These are phyloP conservation scores for Oscheius myriophilus DNA, from an alignment of 2,888 invertebrate genomes.

Conservation along the genomic window DNA sequence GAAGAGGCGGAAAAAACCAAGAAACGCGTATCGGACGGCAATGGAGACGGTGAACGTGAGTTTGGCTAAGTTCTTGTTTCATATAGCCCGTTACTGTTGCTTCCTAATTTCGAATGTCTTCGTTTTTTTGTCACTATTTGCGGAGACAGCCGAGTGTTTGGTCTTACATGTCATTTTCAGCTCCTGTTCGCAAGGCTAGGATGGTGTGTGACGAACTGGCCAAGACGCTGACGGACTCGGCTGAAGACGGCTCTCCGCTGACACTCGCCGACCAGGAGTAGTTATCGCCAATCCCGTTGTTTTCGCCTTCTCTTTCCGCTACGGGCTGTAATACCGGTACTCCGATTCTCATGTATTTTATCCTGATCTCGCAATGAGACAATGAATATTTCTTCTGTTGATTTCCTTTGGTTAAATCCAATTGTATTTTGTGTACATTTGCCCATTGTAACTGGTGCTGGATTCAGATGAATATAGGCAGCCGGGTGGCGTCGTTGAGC, in stretches of 20 bases:
- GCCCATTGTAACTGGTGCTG: background rate
- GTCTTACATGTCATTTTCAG: background rate
- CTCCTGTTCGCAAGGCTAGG: background rate
- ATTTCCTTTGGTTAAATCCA: background rate
- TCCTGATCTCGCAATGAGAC: no score
- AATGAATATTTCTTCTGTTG: no score
- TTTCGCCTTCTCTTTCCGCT: no score
- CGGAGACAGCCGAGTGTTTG: background rate
- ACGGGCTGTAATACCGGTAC: no score
- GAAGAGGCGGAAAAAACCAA: background rate
- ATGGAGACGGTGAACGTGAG: background rate
- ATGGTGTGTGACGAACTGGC: background rate
- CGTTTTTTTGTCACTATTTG: no score
- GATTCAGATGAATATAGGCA: constrained; percentile 6
- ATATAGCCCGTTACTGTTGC: no score
- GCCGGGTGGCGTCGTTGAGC: background rate
- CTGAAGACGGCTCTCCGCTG: no score
- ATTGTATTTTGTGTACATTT: background rate
- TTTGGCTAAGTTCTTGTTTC: background rate
- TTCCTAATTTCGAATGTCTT: no score
- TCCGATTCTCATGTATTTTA: no score
- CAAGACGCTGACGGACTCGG: no score
- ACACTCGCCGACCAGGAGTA: no score
- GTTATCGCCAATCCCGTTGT: no score
- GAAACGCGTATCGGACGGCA: background rate